A percentile compares a stretch with the other conserved stretches of the same genome.
phyloP scores from a whole-genome alignment of 2,113 vertebrate genomes.

The Regulus satrapa region DNA sequence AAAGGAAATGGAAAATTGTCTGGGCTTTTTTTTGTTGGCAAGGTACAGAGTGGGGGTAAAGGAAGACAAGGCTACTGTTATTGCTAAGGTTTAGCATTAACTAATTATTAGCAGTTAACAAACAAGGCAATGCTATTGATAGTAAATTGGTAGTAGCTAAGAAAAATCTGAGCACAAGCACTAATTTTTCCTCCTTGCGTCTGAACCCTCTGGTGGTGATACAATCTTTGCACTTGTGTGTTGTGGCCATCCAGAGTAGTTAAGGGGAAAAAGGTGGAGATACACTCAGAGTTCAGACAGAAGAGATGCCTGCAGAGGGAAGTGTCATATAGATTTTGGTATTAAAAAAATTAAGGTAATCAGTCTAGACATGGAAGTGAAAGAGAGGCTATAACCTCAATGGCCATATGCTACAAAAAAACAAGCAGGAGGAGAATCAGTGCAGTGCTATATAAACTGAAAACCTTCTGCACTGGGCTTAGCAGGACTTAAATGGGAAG shows the following conservation, averaged over 20 bases:
- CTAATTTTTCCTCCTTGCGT: neutral
- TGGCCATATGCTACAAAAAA: neutral
- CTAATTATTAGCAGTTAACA: neutral
- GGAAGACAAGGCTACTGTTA: neutral
- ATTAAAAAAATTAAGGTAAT: constrained; percentile 22
- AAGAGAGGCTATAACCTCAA: neutral
- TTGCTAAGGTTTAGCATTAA: neutral
- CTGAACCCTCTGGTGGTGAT: neutral
- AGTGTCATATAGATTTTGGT: constrained; percentile 16
- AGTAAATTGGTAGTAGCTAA: neutral
- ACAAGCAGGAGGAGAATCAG: neutral
- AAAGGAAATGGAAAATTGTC: neutral
- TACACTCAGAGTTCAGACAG: neutral
- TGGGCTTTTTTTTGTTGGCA: fast-evolving
- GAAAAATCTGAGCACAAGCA: neutral
- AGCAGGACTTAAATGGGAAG: neutral
- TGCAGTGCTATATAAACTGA: neutral
- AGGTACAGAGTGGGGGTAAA: neutral
- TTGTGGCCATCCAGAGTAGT: neutral
- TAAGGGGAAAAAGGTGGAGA: neutral
- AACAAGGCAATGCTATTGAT: neutral
- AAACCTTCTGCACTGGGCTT: neutral
- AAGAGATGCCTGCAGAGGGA: neutral
- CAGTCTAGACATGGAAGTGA: constrained; percentile 7
- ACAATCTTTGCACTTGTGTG: neutral